Evolutionary conservation across 2,113 vertebrate species (phyloP), one percentile per base, ranked within the genome.

Genomic region (Eleginops maclovinus): DNA sequence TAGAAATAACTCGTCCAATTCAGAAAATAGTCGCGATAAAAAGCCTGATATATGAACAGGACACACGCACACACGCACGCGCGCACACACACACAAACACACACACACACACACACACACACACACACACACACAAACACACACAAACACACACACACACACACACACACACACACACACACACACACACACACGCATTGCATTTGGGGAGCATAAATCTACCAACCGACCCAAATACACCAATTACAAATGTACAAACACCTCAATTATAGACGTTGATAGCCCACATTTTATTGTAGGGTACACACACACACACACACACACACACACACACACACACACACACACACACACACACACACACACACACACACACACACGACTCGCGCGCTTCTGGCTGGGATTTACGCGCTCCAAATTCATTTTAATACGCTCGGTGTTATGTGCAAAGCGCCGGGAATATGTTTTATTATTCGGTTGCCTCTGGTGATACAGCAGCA

Each of bases 381-480:
- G 24, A 54, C 9, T 46, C 49, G 79, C 66, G 78, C 80, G 69
- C 80, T 26, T 55, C 44, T 31, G 63, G 31, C 44, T 50, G 58
- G 84, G 89, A 90, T 87, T 85, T 87, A 85, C 75, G 22, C 40
- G 76, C 60, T 1, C 76, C 63, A 87, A 85, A 91, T 77, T 87
- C 73, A 83, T 86, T 91, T 86, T 83, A 89, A 86, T 84, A 83
- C 77, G 82, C 16, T 79, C 60, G 71, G 82, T 82, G 86, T 91
- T 91, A 91, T 89, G 79, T 84, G 69, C 84, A 77, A 84, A 87
- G 75, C 75, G 75, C 63, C 67, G 86, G 75, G 85, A 83, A 89
- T 88, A 84, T 86, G 85, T 88, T 89, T 87, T 83, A 91, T 87
- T 91, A 87, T 84, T 82, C 56, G 71, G 66, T 76, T 72, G 78